These are phyloP conservation scores for Typhlichthys subterraneus DNA, from an alignment of 2,797 vertebrate genomes.

Conservation along the genomic window DNA sequence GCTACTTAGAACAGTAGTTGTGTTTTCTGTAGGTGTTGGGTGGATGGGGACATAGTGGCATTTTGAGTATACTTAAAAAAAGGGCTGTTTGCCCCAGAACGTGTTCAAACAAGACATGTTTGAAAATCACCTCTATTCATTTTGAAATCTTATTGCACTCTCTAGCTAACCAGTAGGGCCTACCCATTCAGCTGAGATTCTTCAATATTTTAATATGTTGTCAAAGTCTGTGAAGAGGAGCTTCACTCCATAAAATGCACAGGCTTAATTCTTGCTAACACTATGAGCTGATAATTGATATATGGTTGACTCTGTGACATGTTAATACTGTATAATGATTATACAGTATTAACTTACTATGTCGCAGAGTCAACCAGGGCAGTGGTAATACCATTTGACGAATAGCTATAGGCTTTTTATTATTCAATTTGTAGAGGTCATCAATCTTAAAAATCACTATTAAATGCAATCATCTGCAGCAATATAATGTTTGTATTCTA, in stretches of 20 bases:
- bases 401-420: too few species aligned
- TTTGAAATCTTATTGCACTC: too few species aligned
- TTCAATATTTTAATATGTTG: constrained; percentile 44
- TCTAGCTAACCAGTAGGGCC: too few species aligned
- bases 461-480: background rate
- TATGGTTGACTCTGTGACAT: constrained; percentile 18
- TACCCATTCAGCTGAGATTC: constrained; percentile 37
- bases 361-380: background rate
- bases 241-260: constrained; percentile 29
- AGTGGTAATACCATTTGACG: background rate
- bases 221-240: constrained; percentile 26
- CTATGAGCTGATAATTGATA: constrained; percentile 15
- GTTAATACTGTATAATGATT: constrained; percentile 15
- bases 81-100: too few species aligned
- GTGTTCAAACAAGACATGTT: too few species aligned
- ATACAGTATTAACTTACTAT: too few species aligned
- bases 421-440: background rate
- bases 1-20: too few species aligned
- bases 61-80: too few species aligned
- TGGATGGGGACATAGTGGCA: too few species aligned
- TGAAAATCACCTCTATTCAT: too few species aligned
- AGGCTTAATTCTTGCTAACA: background rate
- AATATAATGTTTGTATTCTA: background rate
- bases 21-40: constrained; percentile 17
- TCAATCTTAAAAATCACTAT: background rate